Evolutionary conservation across 2,113 vertebrate species (phyloP).

Genomic region (Pogonocichla stellata): DNA sequence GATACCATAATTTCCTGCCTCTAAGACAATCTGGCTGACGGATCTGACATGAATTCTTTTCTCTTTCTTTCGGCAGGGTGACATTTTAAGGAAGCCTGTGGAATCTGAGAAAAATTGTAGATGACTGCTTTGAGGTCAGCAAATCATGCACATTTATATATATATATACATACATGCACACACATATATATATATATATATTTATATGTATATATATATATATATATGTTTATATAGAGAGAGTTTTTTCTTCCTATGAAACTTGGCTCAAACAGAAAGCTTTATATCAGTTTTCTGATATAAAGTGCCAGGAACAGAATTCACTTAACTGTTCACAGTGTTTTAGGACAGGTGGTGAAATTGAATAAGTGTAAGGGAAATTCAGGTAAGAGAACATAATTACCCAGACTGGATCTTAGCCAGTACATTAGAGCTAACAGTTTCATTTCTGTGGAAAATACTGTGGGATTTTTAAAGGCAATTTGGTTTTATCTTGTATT

Average conservation of each 20-base stretch:
- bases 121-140: not conserved
- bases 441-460: constrained; percentile 5
- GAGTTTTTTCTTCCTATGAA: not conserved
- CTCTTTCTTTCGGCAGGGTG: not conserved
- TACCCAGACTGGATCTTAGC: not conserved
- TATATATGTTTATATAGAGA: not conserved
- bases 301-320: not conserved
- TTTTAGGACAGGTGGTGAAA: not conserved
- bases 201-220: fast-evolving
- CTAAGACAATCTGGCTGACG: not conserved
- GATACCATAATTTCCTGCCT: not conserved
- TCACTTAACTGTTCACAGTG: not conserved
- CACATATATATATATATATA: too few relatives aligned
- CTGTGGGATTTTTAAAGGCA: not conserved
- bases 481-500: constrained; percentile 40
- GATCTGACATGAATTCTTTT: not conserved
- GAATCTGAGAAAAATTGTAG: not conserved
- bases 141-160: not conserved
- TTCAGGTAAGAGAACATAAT: not conserved
- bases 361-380: not conserved
- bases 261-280: not conserved
- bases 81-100: not conserved
- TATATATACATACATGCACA: fast-evolving
- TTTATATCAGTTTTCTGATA: not conserved
- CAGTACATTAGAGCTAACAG: not conserved